Evolutionary conservation across 2,797 vertebrate species (phyloP).

Genomic region (Cirrhinus mrigala): DNA sequence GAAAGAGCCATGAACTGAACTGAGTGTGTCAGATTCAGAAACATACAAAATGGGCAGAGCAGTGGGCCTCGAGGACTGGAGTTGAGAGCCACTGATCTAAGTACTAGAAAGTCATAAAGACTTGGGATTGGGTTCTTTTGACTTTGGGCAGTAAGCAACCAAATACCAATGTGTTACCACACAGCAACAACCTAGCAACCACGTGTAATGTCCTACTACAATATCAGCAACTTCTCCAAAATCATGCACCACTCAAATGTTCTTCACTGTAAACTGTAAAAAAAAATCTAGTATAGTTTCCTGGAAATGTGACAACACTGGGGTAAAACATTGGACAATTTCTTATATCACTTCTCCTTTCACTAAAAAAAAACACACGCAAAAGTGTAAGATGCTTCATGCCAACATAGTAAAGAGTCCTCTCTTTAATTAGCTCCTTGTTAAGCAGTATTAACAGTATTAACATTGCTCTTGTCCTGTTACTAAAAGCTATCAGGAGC

Average conservation of each 20-base stretch:
- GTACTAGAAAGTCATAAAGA: background rate
- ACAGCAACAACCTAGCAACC: background rate
- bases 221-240: background rate
- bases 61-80: too few relatives aligned
- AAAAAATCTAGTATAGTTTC: background rate
- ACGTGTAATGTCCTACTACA: background rate
- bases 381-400: background rate
- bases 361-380: background rate
- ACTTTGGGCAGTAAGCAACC: background rate
- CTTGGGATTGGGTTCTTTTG: background rate
- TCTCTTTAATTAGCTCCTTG: slow-evolving; percentile 66
- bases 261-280: background rate
- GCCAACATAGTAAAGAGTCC: background rate
- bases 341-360: background rate
- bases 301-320: background rate
- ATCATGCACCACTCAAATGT: background rate
- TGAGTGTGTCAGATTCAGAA: too few relatives aligned
- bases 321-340: background rate
- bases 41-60: too few relatives aligned
- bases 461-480: slow-evolving; percentile 54
- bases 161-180: background rate
- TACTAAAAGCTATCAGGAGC: slow-evolving; percentile 35
- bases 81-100: too few relatives aligned
- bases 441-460: slow-evolving; percentile 64
- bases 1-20: too few relatives aligned